Evolutionary conservation across 1,140 invertebrate genomes (phyloP), one percentile per base, ranked within the genome.

Genomic region (Drosophila subobscura): DNA sequence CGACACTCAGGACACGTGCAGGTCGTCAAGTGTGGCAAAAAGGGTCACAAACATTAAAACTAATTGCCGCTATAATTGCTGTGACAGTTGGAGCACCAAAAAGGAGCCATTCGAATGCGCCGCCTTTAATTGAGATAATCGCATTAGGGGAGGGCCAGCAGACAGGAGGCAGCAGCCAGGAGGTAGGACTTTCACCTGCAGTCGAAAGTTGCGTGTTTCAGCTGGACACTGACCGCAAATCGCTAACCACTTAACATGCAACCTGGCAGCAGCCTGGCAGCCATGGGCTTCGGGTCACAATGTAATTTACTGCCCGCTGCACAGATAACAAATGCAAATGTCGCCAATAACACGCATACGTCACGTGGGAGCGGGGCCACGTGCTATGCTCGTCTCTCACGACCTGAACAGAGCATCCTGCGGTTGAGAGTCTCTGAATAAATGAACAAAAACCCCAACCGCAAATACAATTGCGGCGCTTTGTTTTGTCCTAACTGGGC

Each of bases 21-120:
- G 52, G 76, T 52, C 50, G 49, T 73, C 56, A 54, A 46, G 42
- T 65, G 63, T 60, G 58, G 67, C 50, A 44, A 67, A 81, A 85
- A 86, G 77, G 81, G 68, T 71, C 70, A 63, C 56, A 63, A 16
- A 54, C 78, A 85, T 85, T 88, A 86, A 85, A 85, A 72, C 72
- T 86, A 86, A 85, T 85, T 81, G 83, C 60, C 42, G 72, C 74
- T 77, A 80, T 85, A 85, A 85, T 85, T 86, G 81, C 70, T 27
- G 20, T 27, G 46, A 29, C 70, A 57, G 53, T 68, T 68, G 49
- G 14, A 50, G 22, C 8, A 16, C 45, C 37, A 33, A 3, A 20
- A 14, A 14, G 10, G 33, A 7, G 54, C 64, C 51, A 40, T 72
- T 54, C 58, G n/a, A 56, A 73, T 83, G 60, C 41, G 16, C 59